Percentiles rank a stretch among this genome's conserved stretches.
phyloP scores from a whole-genome alignment of 2,113 vertebrate genomes.

The Cyphotilapia sp. region DNA sequence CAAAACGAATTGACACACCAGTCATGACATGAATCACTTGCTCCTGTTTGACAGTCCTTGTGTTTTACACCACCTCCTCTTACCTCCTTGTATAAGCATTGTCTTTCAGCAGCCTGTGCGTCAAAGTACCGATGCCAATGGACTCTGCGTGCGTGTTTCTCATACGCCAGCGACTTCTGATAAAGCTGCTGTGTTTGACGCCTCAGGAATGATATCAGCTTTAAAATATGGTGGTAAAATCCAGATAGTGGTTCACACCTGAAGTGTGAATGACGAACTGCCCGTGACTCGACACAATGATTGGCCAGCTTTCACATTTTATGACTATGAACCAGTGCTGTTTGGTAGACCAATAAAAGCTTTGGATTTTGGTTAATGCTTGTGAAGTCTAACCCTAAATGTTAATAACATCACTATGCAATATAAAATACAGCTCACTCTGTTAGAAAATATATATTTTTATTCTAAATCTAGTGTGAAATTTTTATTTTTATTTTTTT shows the following conservation, averaged over 20 bases:
- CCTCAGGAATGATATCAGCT: background rate
- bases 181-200: background rate
- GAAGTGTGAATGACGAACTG: background rate
- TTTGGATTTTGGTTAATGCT: background rate
- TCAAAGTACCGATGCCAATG: background rate
- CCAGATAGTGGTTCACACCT: background rate
- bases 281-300: background rate
- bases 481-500: rapidly evolving
- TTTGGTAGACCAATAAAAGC: background rate
- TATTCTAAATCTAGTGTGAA: rapidly evolving
- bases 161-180: background rate
- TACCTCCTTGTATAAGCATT: background rate
- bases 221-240: background rate
- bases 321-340: background rate
- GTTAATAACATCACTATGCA: background rate
- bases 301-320: background rate
- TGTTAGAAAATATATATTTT: background rate
- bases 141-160: background rate
- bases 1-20: background rate
- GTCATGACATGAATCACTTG: background rate
- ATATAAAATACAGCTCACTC: background rate
- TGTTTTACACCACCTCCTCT: background rate
- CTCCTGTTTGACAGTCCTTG: background rate
- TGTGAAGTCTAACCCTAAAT: background rate
- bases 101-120: background rate